Evolutionary conservation across 2,113 vertebrate genomes (phyloP).

Genomic region (Trichechus manatus): DNA sequence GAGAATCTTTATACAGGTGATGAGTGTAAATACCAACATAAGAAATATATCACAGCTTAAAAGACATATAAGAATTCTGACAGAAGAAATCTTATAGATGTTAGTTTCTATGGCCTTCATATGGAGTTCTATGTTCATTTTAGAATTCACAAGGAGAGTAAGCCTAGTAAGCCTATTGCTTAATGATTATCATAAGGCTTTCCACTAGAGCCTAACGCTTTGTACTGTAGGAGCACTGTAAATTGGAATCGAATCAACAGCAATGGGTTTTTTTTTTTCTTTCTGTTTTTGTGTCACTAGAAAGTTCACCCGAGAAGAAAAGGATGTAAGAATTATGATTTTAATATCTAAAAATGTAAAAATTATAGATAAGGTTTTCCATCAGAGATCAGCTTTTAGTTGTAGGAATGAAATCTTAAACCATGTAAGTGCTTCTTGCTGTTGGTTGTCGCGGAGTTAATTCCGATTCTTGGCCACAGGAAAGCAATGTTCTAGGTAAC

Average conservation of each 20-base stretch:
- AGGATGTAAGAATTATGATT: not conserved
- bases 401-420: not conserved
- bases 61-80: not conserved
- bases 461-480: too few relatives aligned
- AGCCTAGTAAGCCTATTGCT: not conserved
- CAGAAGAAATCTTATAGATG: not conserved
- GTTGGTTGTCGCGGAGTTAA: too few relatives aligned
- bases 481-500: not conserved
- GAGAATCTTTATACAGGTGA: not conserved
- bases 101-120: not conserved
- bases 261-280: too few relatives aligned
- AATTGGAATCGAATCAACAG: too few relatives aligned
- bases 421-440: not conserved
- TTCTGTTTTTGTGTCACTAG: not conserved
- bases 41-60: not conserved
- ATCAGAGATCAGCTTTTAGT: too few relatives aligned
- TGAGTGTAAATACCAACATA: not conserved
- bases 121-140: not conserved
- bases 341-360: too few relatives aligned
- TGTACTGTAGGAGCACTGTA: too few relatives aligned
- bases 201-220: not conserved
- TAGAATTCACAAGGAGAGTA: not conserved
- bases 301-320: not conserved
- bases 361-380: too few relatives aligned
- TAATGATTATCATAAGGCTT: not conserved